A percentile compares a stretch with the other conserved stretches of the same genome.
Evolutionary conservation across 1,140 invertebrate species (phyloP).

Genomic region (Zaprionus kolodkinae): DNA sequence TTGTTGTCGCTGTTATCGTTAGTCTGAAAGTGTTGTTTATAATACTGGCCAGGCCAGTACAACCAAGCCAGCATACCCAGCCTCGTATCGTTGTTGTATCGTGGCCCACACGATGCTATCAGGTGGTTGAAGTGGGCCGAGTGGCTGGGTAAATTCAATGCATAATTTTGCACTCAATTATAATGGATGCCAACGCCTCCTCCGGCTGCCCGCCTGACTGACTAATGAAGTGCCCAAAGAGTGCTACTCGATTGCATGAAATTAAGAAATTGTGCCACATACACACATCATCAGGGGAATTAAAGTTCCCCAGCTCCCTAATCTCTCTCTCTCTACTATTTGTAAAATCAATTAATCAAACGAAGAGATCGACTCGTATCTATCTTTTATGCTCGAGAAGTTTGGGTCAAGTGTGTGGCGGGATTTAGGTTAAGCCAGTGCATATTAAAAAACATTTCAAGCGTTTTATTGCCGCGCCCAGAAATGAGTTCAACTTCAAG

Average conservation of each 20-base stretch:
- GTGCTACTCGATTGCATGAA: slow-evolving; percentile 39
- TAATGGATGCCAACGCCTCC: slow-evolving; percentile 55
- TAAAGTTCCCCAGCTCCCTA: background rate
- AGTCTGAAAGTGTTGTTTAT: slow-evolving; percentile 66
- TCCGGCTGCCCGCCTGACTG: slow-evolving; percentile 19
- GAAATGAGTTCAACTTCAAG: slow-evolving; percentile 55
- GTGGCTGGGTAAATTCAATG: slow-evolving; percentile 63
- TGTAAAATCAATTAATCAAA: slow-evolving; percentile 68
- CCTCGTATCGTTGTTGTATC: slow-evolving; percentile 62
- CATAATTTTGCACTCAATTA: slow-evolving; percentile 83
- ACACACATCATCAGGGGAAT: slow-evolving; percentile 18
- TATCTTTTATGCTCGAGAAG: slow-evolving; percentile 22
- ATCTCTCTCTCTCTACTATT: background rate
- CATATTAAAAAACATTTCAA: slow-evolving; percentile 80
- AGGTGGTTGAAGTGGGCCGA: slow-evolving; percentile 44
- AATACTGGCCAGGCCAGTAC: slow-evolving; percentile 59
- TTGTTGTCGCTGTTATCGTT: slow-evolving; percentile 61
- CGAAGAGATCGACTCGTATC: slow-evolving; percentile 33
- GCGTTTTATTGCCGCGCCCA: slow-evolving; percentile 67
- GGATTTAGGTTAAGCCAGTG: slow-evolving; percentile 66
- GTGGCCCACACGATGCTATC: slow-evolving; percentile 61
- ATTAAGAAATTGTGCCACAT: slow-evolving; percentile 54
- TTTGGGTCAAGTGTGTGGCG: slow-evolving; percentile 65
- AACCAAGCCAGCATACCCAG: slow-evolving; percentile 31
- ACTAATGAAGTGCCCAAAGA: slow-evolving; percentile 61